Conservation (phyloP, 1,140 invertebrate genomes). For the Drosophila takahashii region DNA sequence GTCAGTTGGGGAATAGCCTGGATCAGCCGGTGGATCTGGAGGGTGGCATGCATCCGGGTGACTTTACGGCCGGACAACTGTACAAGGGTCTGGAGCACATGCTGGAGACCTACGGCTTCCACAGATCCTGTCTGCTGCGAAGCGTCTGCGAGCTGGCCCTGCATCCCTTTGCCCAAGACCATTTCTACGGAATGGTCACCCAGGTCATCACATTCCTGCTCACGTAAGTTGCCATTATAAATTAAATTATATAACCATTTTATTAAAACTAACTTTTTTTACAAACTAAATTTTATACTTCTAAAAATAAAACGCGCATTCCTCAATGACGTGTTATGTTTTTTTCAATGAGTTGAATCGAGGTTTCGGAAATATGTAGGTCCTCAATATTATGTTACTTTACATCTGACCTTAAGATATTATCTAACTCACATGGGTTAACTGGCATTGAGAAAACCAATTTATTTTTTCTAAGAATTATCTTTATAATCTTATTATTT, state of each 20-base stretch:
- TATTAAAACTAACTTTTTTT: too few species aligned
- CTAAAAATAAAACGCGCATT: too few species aligned
- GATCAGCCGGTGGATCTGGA: constrained; percentile 5
- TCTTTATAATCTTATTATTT: too few species aligned
- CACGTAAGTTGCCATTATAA: constrained; percentile 60
- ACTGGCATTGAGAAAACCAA: too few species aligned
- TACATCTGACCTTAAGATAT: too few species aligned
- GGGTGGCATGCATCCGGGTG: constrained; percentile 51
- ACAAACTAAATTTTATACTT: too few species aligned
- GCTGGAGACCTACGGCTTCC: constrained; percentile 63
- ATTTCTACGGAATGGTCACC: constrained; percentile 59
- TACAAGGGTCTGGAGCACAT: constrained; percentile 62
- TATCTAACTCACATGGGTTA: too few species aligned
- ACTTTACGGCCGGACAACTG: constrained; percentile 77
- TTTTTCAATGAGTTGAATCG: too few species aligned
- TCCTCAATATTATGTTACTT: too few species aligned
- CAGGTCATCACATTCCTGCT: constrained; percentile 72
- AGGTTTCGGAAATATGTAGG: too few species aligned
- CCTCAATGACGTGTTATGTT: too few species aligned
- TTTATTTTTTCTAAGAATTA: too few species aligned
- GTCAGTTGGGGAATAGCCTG: constrained; percentile 22
- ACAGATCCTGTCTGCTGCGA: constrained; percentile 70
- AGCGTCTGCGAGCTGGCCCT: constrained; percentile 77
- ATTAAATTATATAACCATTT: background rate
- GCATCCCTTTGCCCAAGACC: constrained; percentile 72